Conservation (phyloP, 2,113 vertebrate species). For the Paradisaea rubra region DNA sequence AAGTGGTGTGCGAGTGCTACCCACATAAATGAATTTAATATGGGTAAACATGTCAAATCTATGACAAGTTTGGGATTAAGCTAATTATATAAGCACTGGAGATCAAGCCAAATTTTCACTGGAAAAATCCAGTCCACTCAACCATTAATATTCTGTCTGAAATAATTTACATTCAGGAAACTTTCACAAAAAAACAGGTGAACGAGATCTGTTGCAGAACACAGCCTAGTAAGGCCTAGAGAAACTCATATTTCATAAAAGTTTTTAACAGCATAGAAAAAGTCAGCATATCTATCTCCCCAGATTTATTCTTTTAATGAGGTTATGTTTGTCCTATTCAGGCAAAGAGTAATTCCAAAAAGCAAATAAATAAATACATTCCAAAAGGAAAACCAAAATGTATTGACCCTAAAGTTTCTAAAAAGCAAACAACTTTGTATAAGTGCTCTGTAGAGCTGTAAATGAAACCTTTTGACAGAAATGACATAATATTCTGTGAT, state of each 20-base stretch:
- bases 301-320: neutral
- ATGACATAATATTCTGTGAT: neutral
- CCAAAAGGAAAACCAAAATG: neutral
- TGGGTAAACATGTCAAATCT: neutral
- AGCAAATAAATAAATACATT: neutral
- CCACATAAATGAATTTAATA: neutral
- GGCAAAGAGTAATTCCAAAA: neutral
- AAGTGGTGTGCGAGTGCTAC: neutral
- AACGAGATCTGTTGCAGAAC: neutral
- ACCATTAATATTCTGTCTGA: neutral
- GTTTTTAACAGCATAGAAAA: neutral
- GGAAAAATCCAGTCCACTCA: neutral
- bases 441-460: neutral
- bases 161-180: neutral
- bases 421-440: neutral
- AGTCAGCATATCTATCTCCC: neutral
- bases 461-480: neutral
- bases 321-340: neutral
- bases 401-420: neutral
- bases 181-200: neutral
- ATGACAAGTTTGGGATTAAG: neutral
- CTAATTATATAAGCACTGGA: neutral
- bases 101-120: neutral
- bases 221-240: neutral
- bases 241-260: neutral